These are phyloP conservation scores for Hylia prasina DNA, from an alignment of 2,113 vertebrate species.

Conservation along the genomic window DNA sequence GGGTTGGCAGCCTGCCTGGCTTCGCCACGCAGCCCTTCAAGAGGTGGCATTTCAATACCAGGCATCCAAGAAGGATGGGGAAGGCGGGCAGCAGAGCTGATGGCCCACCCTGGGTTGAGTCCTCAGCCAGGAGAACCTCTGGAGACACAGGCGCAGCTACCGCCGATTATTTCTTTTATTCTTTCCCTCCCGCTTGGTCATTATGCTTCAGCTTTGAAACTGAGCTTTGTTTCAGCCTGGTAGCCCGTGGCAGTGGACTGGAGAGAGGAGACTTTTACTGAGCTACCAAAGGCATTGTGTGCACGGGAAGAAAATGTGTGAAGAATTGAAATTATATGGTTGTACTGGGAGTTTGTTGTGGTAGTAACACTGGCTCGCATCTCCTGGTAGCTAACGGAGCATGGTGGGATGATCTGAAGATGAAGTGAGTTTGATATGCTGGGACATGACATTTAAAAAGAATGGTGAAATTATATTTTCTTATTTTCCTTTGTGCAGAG, in stretches of 20 bases:
- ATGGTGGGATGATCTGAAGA: constrained; percentile 21
- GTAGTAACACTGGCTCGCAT: neutral
- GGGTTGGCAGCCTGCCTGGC: neutral
- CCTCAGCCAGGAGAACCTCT: constrained; percentile 1
- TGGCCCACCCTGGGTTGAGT: neutral
- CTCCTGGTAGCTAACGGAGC: constrained; percentile 13
- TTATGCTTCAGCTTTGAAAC: constrained; percentile 44
- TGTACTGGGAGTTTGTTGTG: constrained; percentile 38
- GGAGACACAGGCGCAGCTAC: neutral
- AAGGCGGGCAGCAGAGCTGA: neutral
- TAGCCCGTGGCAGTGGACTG: constrained; percentile 52
- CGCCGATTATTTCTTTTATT: neutral
- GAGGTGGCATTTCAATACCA: constrained; percentile 26
- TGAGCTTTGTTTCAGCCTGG: constrained; percentile 60
- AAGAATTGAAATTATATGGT: constrained; percentile 65
- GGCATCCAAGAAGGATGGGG: neutral
- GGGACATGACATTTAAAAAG: constrained; percentile 31
- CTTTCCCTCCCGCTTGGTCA: constrained; percentile 23
- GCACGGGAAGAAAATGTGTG: constrained; percentile 48
- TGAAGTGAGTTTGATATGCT: constrained; percentile 20
- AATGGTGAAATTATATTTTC: constrained; percentile 41
- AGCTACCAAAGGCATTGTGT: constrained; percentile 40
- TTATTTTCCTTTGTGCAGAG: constrained; percentile 15
- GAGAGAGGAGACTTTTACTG: constrained; percentile 37
- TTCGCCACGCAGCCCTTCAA: neutral